Conservation (phyloP, 2,888 invertebrate species). For the Masnerella sp. region DNA sequence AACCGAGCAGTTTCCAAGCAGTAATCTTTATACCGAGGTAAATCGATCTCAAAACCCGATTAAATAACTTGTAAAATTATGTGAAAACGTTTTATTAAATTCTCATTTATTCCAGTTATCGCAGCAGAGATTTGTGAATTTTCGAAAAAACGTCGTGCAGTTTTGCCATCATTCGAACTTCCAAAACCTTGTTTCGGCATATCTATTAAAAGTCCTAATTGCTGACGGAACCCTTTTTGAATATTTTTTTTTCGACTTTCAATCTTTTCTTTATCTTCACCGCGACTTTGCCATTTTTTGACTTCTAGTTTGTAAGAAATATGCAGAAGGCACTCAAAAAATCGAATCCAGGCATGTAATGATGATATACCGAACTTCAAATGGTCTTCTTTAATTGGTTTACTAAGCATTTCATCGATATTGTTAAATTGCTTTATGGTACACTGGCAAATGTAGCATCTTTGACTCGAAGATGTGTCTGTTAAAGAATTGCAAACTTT, state of each 20-base stretch:
- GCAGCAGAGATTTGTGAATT: conserved; percentile 31
- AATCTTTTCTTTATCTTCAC: conserved; percentile 37
- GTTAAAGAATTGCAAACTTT: conserved; percentile 60
- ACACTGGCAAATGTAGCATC: conserved; percentile 54
- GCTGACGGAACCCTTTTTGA: conserved; percentile 55
- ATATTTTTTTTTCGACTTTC: conserved; percentile 57
- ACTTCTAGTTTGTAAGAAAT: conserved; percentile 65
- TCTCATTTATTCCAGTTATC: conserved; percentile 66
- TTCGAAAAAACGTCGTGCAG: conserved; percentile 50
- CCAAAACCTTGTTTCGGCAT: conserved; percentile 45
- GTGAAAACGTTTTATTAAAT: conserved; percentile 63
- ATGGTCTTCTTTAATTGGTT: conserved; percentile 43
- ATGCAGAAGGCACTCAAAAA: conserved; percentile 52
- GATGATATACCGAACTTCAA: conserved; percentile 63
- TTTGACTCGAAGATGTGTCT: conserved; percentile 54
- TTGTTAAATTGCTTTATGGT: conserved; percentile 58
- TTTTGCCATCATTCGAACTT: conserved; percentile 43
- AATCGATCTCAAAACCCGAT: conserved; percentile 63
- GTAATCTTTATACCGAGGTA: conserved; percentile 61
- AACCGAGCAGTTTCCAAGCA: conserved; percentile 45
- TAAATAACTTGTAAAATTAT: conserved; percentile 62
- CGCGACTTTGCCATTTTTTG: conserved; percentile 67
- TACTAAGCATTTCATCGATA: conserved; percentile 43
- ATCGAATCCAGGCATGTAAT: conserved; percentile 66
- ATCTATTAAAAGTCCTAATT: conserved; percentile 42